Percentiles rank a stretch among this genome's conserved stretches.
phyloP scores from a whole-genome alignment of 2,888 invertebrate genomes.

The Tanypteryx hageni region DNA sequence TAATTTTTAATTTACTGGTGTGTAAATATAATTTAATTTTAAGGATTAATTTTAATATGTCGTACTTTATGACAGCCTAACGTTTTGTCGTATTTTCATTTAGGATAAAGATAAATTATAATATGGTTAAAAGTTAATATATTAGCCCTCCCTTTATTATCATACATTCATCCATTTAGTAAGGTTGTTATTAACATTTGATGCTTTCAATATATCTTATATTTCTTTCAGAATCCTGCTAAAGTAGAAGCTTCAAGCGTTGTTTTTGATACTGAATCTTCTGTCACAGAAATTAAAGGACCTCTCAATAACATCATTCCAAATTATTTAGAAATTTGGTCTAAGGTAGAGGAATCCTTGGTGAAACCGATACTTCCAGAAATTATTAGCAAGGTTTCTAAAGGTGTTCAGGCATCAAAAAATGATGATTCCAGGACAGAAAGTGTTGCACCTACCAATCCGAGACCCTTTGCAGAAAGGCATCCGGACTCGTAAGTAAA shows the following conservation, averaged over 20 bases:
- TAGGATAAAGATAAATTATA: background rate
- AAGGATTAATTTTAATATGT: no score
- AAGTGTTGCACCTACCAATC: conserved; percentile 19
- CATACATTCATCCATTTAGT: background rate
- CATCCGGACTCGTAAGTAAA: conserved; percentile 22
- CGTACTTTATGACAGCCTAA: no score
- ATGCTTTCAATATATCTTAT: conserved; percentile 30
- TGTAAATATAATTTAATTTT: conserved; percentile 66
- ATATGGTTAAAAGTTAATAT: background rate
- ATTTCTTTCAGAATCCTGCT: conserved; percentile 77
- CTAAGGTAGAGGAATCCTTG: conserved; percentile 81
- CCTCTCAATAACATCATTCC: conserved; percentile 82
- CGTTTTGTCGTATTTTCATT: background rate
- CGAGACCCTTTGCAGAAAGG: background rate
- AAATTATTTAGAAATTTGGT: conserved; percentile 79
- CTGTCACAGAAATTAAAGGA: conserved; percentile 79
- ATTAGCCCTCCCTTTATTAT: background rate
- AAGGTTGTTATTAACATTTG: background rate
- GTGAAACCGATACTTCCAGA: conserved; percentile 80
- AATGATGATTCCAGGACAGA: conserved; percentile 70
- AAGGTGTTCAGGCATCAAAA: conserved; percentile 77
- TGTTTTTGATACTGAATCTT: conserved; percentile 79
- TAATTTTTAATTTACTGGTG: conserved; percentile 83
- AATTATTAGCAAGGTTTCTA: conserved; percentile 73
- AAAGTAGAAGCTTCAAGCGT: conserved; percentile 81